phyloP scores from a whole-genome alignment of 2,888 invertebrate species.

The Adelphocoris suturalis region DNA sequence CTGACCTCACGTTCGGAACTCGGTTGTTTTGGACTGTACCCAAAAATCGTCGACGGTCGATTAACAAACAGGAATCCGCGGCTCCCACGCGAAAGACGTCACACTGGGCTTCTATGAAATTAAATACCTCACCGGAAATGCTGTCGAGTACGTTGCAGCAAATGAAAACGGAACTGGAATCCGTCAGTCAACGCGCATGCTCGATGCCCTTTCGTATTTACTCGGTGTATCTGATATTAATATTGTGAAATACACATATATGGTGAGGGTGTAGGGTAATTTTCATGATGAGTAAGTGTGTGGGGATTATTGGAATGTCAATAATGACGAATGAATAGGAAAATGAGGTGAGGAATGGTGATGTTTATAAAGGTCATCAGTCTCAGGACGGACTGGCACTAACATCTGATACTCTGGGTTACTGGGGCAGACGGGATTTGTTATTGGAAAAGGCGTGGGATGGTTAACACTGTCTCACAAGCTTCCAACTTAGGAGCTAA shows the following conservation, averaged over 20 bases:
- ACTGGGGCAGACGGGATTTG: background rate
- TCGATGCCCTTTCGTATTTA: slow-evolving; percentile 42
- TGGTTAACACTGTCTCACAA: background rate
- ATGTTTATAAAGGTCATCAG: background rate
- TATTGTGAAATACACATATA: background rate
- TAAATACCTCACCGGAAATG: background rate
- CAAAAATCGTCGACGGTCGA: background rate
- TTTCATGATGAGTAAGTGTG: background rate
- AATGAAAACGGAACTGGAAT: slow-evolving; percentile 29
- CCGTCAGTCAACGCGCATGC: slow-evolving; percentile 28
- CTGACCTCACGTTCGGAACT: slow-evolving; percentile 24
- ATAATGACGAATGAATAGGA: background rate
- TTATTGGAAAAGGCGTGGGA: slow-evolving; percentile 18
- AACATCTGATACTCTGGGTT: slow-evolving; percentile 10
- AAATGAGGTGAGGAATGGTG: background rate
- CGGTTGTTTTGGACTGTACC: background rate
- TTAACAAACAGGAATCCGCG: background rate
- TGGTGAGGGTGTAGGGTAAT: too few relatives aligned
- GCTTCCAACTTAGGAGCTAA: background rate
- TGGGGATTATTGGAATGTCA: background rate
- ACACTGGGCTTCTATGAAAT: background rate
- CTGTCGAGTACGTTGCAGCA: background rate
- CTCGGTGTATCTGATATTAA: background rate
- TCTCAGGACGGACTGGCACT: background rate
- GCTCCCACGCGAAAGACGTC: background rate